These are phyloP conservation scores for Nettapus auritus DNA, from an alignment of 2,113 vertebrate species.

Conservation along the genomic window DNA sequence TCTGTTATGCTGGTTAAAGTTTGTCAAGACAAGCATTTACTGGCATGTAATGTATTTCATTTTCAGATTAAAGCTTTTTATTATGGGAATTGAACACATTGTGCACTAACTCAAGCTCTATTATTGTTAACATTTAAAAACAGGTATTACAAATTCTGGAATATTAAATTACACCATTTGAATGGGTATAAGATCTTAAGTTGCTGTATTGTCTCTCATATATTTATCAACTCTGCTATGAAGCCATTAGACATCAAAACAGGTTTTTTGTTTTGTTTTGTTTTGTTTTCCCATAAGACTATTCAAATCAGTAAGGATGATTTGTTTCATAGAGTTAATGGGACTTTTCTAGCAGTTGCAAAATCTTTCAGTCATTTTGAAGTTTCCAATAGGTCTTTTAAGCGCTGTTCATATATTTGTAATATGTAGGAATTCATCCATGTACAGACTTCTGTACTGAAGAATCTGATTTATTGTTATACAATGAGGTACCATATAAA, in stretches of 20 bases:
- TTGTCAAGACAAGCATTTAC: background rate
- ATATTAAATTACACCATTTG: background rate
- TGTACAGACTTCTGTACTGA: background rate
- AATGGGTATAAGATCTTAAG: background rate
- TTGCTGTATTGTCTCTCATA: background rate
- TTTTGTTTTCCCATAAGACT: background rate
- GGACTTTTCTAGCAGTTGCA: background rate
- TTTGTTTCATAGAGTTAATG: background rate
- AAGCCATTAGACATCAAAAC: background rate
- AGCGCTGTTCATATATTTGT: background rate
- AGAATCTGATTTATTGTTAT: background rate
- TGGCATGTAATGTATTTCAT: background rate
- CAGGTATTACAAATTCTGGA: background rate
- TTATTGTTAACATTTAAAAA: slow-evolving; percentile 14
- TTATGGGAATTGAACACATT: background rate
- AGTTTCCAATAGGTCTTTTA: background rate
- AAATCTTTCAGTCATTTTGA: background rate
- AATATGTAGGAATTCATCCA: background rate
- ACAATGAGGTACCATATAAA: background rate
- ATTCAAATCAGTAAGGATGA: background rate
- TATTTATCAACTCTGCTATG: background rate
- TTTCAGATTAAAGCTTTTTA: slow-evolving; percentile 34
- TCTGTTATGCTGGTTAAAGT: background rate
- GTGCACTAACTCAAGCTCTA: background rate
- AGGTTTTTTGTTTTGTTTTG: background rate